Percentiles rank a stretch among this genome's conserved stretches.
phyloP scores from a whole-genome alignment of 2,888 invertebrate genomes.

The Candidula unifasciata region DNA sequence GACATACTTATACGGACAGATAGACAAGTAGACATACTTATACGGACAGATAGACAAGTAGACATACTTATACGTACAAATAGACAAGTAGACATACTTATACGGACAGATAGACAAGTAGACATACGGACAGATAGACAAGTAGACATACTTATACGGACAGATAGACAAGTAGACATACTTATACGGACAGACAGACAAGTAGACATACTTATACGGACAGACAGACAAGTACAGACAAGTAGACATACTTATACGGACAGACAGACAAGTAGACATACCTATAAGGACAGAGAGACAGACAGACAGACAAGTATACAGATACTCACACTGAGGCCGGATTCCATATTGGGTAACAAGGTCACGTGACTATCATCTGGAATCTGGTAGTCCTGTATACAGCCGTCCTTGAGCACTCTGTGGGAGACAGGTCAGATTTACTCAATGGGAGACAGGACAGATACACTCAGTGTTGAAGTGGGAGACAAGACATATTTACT shows the following conservation, averaged over 20 bases:
- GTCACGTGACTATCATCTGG: conserved; percentile 49
- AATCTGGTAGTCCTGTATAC: conserved; percentile 43
- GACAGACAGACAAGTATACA: neutral
- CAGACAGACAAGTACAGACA: conserved; percentile 9
- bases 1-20: too few species aligned
- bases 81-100: too few species aligned
- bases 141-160: too few species aligned
- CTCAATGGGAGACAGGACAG: too few species aligned
- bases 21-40: too few species aligned
- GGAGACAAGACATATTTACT: too few species aligned
- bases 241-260: neutral
- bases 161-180: too few species aligned
- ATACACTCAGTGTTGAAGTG: too few species aligned
- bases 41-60: too few species aligned
- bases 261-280: conserved; percentile 7
- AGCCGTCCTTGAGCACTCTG: conserved; percentile 44
- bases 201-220: neutral
- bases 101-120: too few species aligned
- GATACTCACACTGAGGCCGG: conserved; percentile 39
- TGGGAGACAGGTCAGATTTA: neutral
- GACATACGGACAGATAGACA: too few species aligned
- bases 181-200: neutral
- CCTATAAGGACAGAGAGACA: neutral
- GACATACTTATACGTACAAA: too few species aligned
- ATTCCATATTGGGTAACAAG: conserved; percentile 47